Percentiles rank a stretch among this genome's conserved stretches.
Conservation (phyloP, 2,797 vertebrate genomes). For the Ficedula albicollis region DNA sequence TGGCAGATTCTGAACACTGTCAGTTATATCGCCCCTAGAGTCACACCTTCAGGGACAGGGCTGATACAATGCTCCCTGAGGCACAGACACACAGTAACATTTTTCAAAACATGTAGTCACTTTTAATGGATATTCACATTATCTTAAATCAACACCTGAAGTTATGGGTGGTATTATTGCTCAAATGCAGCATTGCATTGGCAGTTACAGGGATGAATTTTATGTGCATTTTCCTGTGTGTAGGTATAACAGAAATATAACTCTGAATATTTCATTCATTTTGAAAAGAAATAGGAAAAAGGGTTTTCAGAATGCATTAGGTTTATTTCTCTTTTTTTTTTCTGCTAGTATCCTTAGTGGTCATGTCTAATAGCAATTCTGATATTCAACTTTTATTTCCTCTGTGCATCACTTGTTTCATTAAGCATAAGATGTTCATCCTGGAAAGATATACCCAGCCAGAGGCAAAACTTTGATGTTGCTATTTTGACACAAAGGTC, state of each 20-base stretch:
- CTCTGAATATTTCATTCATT: not conserved
- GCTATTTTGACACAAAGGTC: not conserved
- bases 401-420: not conserved
- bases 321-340: not conserved
- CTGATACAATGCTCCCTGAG: not conserved
- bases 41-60: not conserved
- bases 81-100: not conserved
- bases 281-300: not conserved
- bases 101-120: not conserved
- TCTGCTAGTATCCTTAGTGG: not conserved
- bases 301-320: not conserved
- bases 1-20: not conserved
- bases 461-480: not conserved
- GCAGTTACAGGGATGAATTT: not conserved
- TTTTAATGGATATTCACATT: not conserved
- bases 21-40: not conserved
- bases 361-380: not conserved
- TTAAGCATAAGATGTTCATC: not conserved
- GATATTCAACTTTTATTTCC: not conserved
- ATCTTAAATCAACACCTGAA: not conserved
- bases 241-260: not conserved
- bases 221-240: not conserved
- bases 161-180: not conserved
- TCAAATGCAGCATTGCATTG: not conserved
- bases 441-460: not conserved